Conservation (phyloP, 2,113 vertebrate genomes). For the Cercocebus atys region DNA sequence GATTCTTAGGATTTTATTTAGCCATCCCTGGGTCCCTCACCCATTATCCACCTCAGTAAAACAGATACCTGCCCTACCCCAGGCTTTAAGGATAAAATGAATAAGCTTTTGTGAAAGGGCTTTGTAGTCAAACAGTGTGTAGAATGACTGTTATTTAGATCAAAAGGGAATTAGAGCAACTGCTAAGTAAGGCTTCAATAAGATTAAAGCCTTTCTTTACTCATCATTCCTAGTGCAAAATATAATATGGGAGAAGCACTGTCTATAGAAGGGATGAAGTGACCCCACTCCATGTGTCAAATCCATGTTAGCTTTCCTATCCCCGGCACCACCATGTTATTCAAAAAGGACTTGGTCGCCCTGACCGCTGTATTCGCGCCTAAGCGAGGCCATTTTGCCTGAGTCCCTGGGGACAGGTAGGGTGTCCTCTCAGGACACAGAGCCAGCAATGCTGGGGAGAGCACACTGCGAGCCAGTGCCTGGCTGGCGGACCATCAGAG, state of each 20-base stretch:
- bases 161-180: conserved; percentile 43
- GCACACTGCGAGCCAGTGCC: background rate
- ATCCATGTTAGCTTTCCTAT: background rate
- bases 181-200: conserved; percentile 36
- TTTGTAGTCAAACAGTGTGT: background rate
- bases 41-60: background rate
- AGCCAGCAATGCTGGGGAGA: background rate
- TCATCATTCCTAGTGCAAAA: conserved; percentile 37
- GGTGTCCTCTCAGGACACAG: background rate
- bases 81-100: background rate
- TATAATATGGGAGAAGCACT: background rate
- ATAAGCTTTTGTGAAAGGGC: background rate
- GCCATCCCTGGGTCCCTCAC: background rate
- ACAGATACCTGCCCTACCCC: background rate
- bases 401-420: rapidly evolving
- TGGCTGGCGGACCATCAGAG: background rate
- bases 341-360: background rate
- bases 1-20: background rate
- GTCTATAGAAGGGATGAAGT: background rate
- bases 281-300: background rate
- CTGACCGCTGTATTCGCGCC: background rate
- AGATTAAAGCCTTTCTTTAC: conserved; percentile 36
- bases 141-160: conserved; percentile 18
- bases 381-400: background rate
- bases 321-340: background rate